Base-by-base conservation (phyloP, 2,888 invertebrate species). In the Ceraclea dissimilis region DNA sequence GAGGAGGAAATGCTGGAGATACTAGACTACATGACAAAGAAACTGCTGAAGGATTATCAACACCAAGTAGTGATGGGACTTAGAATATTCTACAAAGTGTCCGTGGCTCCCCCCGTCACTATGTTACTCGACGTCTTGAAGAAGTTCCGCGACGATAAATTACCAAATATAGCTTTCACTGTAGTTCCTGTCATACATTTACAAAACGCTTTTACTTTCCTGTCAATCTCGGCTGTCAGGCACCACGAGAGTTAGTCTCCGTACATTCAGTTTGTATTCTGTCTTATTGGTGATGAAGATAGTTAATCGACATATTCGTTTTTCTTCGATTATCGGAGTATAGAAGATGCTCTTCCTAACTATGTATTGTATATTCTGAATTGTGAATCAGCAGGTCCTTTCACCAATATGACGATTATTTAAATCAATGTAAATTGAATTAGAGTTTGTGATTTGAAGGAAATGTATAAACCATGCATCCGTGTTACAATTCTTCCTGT, bases 151-250 rank as follows among this genome's bases (percentile, higher is more conserved):
- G 66, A 46, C 58, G 68, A 71, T 63, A 65, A 69, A 59, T 67
- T 70, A 65, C 73, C 76, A 59, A 72, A 74, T 51, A 79, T 88
- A 63, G 85, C 86, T 56, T 84, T 84, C 64, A 89, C 88, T 13
- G 79, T 87, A 60, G 80, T 91, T 73, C 92, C 92, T 52, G 90
- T 90, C 63, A 80, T 82, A 63, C 85, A 86, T 69, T 79, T 92
- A 67, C 88, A 90, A 74, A 87, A 86, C 75, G 85, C 85, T 63
- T 84, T 84, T 76, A 89, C 89, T 66, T 88, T 89, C 76, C 79
- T 92, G 64, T 90, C 91, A 61, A 82, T 92, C 70, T 87, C 86
- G 73, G 91, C 90, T 18, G 81, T 91, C 63, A 78, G 90, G 65
- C 85, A 89, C 70, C 85, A 89, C 70, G 86, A 84, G 22, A 57